phyloP scores from a whole-genome alignment of 2,113 vertebrate genomes.

The Melanostigma gelatinosum region DNA sequence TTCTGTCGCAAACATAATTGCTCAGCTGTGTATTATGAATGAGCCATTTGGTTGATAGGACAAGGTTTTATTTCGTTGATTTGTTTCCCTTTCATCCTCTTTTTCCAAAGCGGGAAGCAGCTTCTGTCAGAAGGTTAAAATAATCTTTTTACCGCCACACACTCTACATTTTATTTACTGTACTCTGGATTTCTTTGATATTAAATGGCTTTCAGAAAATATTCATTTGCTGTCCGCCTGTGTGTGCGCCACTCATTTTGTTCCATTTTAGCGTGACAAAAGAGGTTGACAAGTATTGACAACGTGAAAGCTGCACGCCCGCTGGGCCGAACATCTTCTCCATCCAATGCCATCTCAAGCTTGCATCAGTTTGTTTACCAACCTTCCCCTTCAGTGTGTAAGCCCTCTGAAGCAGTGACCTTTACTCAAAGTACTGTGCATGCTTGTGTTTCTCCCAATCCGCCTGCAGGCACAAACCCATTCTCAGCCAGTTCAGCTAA shows the following conservation, averaged over 20 bases:
- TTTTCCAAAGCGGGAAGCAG: conserved; percentile 15
- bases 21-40: conserved; percentile 46
- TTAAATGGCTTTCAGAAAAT: conserved; percentile 66
- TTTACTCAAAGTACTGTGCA: conserved; percentile 47
- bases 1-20: conserved; percentile 45
- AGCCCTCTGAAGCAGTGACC: conserved; percentile 53
- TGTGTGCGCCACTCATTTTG: conserved; percentile 60
- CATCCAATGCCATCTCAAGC: conserved; percentile 41
- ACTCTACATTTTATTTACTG: conserved; percentile 57
- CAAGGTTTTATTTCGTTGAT: conserved; percentile 44
- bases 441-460: conserved; percentile 24
- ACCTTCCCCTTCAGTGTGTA: conserved; percentile 36
- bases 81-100: conserved; percentile 41
- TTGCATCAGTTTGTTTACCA: conserved; percentile 64
- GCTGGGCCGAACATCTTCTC: conserved; percentile 42
- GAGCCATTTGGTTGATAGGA: conserved; percentile 31
- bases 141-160: conserved; percentile 35
- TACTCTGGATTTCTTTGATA: conserved; percentile 57
- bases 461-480: conserved; percentile 25
- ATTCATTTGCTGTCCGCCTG: conserved; percentile 19
- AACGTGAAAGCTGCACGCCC: conserved; percentile 40
- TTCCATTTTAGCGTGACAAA: conserved; percentile 44
- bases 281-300: conserved; percentile 51
- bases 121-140: conserved; percentile 39
- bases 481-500: conserved; percentile 25